Evolutionary conservation across 2,113 vertebrate species (phyloP), one percentile per base, ranked within the genome.

Genomic region (Daboia siamensis): DNA sequence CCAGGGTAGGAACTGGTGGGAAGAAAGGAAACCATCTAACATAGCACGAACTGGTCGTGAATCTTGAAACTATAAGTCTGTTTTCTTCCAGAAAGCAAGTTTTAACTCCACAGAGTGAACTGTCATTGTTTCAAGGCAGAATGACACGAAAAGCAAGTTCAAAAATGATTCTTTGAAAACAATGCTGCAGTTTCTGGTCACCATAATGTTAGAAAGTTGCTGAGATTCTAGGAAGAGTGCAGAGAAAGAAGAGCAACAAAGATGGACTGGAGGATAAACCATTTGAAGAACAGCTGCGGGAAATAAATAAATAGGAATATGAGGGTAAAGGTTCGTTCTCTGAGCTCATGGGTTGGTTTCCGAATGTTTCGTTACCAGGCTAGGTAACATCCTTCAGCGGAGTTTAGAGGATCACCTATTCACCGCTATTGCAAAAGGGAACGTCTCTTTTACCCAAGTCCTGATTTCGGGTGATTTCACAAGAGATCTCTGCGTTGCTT

Each of bases 151-250:
- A 55, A 90, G 57, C 64, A 64, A 92, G 93, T 94, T 93, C 93
- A 92, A 93, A 94, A 86, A 86, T 1, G 48, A 74, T 87, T 80
- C 44, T 44, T 89, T 13, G 57, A 87, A 94, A 93, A 95, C 93
- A 46, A 46, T 48, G 10, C 1, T 52, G 17, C 5, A 5, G 29
- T 5, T 33, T 69, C 12, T 69, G 64, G 29, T 69, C 64, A n/a
- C 29, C 26, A n/a, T 29, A 33, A 2, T 69, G n/a, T 69, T 33
- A 33, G 29, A 69, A n/a, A 69, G 1, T 1, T 5, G 4, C 29
- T 13, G 29, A n/a, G 64, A 69, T 4, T 69, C 29, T 57, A 10
- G 64, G 11, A 69, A n/a, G 12, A n/a, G 29, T 69, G 29, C 64
- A 69, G 64, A 69, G 64, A 69, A 69, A 69, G 64, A 69, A 69